Conservation (phyloP, 2,797 vertebrate genomes). For the Onychomys leucogaster region DNA sequence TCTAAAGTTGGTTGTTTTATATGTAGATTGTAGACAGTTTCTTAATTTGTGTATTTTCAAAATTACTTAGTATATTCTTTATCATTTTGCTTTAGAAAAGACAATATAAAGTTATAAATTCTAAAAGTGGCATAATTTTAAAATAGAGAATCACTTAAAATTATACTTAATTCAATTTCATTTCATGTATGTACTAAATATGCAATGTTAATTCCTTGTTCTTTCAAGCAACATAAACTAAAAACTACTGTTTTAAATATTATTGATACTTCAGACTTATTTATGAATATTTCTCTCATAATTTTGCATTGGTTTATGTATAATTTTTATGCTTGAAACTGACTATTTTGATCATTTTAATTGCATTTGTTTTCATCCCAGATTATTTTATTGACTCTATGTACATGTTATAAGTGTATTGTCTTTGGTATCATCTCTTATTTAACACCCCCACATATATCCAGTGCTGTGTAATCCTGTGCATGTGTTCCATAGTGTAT, state of each 20-base stretch:
- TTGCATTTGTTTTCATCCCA: slow-evolving; percentile 71
- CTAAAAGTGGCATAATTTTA: neutral
- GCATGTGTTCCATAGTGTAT: slow-evolving; percentile 81
- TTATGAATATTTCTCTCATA: slow-evolving; percentile 64
- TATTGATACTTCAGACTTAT: neutral
- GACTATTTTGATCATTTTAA: slow-evolving; percentile 57
- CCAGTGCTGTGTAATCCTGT: slow-evolving; percentile 83
- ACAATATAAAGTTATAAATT: neutral
- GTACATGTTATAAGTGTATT: slow-evolving; percentile 77
- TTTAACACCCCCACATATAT: slow-evolving; percentile 79
- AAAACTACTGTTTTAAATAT: slow-evolving; percentile 3
- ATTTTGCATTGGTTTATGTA: slow-evolving; percentile 53
- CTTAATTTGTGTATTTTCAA: neutral
- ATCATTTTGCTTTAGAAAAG: neutral
- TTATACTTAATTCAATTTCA: neutral
- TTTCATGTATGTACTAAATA: slow-evolving; percentile 12
- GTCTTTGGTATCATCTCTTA: slow-evolving; percentile 78
- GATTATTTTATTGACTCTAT: slow-evolving; percentile 70
- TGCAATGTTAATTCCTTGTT: neutral
- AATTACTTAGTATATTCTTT: slow-evolving; percentile 30
- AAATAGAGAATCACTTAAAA: neutral
- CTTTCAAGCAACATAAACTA: neutral
- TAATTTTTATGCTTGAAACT: slow-evolving; percentile 61
- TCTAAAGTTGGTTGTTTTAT: neutral
- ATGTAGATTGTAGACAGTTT: neutral